Evolutionary conservation across 2,113 vertebrate species (phyloP), one percentile per base, ranked within the genome.

Genomic region (Platichthys stellatus): DNA sequence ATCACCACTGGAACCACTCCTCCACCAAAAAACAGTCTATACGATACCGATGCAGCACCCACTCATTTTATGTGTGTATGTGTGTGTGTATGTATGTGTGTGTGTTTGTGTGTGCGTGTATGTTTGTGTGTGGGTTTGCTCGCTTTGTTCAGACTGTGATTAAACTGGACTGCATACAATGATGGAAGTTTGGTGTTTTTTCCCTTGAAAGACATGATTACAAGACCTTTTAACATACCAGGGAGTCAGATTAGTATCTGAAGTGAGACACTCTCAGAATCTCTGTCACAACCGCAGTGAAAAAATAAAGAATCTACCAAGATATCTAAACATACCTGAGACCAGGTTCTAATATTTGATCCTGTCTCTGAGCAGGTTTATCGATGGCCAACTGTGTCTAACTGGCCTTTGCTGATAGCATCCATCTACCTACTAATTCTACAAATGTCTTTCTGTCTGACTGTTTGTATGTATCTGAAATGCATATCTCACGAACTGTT

Each of bases 31-130:
- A 77, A 45, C 26, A 66, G 81, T 85, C 60, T 24, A 82, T 81
- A 77, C 23, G 38, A 81, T 79, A 75, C 78, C 60, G 64, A 88
- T 83, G 67, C 63, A 88, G 72, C 78, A 67, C 65, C 78, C 43
- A 76, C 72, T 73, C 72, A 43, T 35, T 70, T 18, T 67, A 38
- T 3, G n/a, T 54, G 43, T 26, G 9, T 66, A 20, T 57, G 28
- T 61, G 58, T 15, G 57, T 23, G 63, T 31, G 28, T 4, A 4
- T 28, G 28, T 28, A 0, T 61, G 58, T 15, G 57, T 28, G 28
- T 28, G 28, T 70, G 28, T 2, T 14, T 53, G 43, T 21, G 4
- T 66, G 35, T 62, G 17, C 35, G 57, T 26, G 56, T 61, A 38
- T 31, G 38, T 43, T 26, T 43, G 56, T 26, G 54, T 63, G 31